Base-by-base conservation (phyloP, 2,888 invertebrate species). In the Catocala fraxini region DNA sequence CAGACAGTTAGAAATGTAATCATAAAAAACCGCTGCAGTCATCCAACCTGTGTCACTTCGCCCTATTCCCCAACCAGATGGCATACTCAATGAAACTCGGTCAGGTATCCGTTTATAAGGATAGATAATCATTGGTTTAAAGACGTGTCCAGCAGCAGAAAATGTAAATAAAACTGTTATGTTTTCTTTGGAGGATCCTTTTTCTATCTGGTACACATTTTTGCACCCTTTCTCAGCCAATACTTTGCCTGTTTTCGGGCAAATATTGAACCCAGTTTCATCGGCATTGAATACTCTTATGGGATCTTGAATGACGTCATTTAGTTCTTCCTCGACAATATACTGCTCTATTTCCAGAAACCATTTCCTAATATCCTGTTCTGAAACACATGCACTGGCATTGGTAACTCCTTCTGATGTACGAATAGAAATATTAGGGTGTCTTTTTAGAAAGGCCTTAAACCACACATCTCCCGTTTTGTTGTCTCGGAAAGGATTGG, bases 321-420 rank as follows among this genome's bases (percentile, higher is more conserved):
- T n/a, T 15, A 59, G 35, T 15, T 49, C 49, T 51, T 58, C 51
- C 13, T 58, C 51, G 35, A 12, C n/a, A 43, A 56, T 49, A 9
- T 49, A 56, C 34, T 52, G 46, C n/a, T 46, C 7, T 51, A 59
- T 68, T 54, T 72, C 66, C 11, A 55, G 39, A 51, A 73, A 71
- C 74, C 68, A 71, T 58, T 68, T 71, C n/a, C 68, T 47, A 35
- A 69, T 74, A 51, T 70, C 67, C 39, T 35, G 25, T 69, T 74
- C 70, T 2, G 71, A 65, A 33, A 74, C 67, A 65, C 63, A 62
- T 7, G 70, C 67, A 63, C 70, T 74, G 42, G 73, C 60, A 34
- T 67, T 54, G 9, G 70, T 73, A 12, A 73, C 69, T 56, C 68
- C 65, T 51, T 70, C 68, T 35, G 63, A 63, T 9, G 63, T 70